phyloP scores from a whole-genome alignment of 2,888 invertebrate genomes.

The Stictocephala bisonia region DNA sequence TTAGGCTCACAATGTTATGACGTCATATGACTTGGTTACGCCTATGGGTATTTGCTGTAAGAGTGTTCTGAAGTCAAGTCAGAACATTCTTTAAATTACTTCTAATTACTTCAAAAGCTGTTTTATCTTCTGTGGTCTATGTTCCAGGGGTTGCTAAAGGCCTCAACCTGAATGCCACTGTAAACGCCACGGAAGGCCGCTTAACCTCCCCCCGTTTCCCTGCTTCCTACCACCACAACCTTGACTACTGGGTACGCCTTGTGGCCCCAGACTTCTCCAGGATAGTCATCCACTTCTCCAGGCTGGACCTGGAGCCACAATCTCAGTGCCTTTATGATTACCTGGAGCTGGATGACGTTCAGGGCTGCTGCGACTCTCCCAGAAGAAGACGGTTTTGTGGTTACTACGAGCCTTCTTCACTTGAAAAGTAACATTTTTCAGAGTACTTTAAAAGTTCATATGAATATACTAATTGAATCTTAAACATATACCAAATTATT shows the following conservation, averaged over 20 bases:
- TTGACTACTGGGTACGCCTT: constrained; percentile 77
- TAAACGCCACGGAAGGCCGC: constrained; percentile 73
- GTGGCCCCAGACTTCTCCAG: constrained; percentile 74
- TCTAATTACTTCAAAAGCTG: too few species aligned
- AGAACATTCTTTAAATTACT: too few species aligned
- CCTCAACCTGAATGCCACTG: constrained; percentile 72
- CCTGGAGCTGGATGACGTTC: constrained; percentile 70
- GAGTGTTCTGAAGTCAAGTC: too few species aligned
- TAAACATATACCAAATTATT: too few species aligned
- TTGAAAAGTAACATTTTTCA: constrained; percentile 55
- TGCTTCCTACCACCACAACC: constrained; percentile 75
- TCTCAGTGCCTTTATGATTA: constrained; percentile 84
- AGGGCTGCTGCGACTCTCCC: constrained; percentile 51
- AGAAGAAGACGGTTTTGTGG: constrained; percentile 54
- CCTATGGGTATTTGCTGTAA: too few species aligned
- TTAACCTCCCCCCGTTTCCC: constrained; percentile 79
- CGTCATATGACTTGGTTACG: too few species aligned
- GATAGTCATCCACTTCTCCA: constrained; percentile 75
- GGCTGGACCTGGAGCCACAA: constrained; percentile 80
- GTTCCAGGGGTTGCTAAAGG: constrained; percentile 38
- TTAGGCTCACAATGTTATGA: too few species aligned
- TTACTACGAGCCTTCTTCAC: constrained; percentile 50
- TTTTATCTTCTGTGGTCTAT: too few species aligned
- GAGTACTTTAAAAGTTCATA: too few species aligned
- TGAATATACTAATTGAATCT: too few species aligned